phyloP scores from a whole-genome alignment of 2,797 vertebrate genomes.

The Amphiprion clarkii region DNA sequence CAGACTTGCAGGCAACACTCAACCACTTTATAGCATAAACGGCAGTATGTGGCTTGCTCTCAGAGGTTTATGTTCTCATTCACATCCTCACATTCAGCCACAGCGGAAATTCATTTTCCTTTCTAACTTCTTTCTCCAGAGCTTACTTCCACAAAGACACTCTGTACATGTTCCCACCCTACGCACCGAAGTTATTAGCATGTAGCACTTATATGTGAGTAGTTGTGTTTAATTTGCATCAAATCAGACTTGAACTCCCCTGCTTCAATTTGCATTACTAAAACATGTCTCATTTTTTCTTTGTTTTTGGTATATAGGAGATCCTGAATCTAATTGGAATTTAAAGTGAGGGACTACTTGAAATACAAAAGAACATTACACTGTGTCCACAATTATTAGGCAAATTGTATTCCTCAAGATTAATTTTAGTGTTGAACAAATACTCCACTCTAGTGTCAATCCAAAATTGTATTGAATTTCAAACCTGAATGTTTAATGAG shows the following conservation, averaged over 20 bases:
- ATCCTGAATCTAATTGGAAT: conserved; percentile 24
- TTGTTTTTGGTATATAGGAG: conserved; percentile 9
- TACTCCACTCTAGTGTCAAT: too few relatives aligned
- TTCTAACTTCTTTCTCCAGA: conserved; percentile 21
- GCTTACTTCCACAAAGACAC: conserved; percentile 20
- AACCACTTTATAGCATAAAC: conserved; percentile 55
- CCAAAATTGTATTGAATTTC: too few relatives aligned
- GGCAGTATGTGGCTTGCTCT: conserved; percentile 23
- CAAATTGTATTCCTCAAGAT: too few relatives aligned
- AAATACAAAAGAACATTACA: conserved; percentile 36
- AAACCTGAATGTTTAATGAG: too few relatives aligned
- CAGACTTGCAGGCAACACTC: conserved; percentile 59
- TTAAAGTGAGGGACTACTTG: conserved; percentile 34
- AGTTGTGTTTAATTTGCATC: conserved; percentile 48
- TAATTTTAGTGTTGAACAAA: too few relatives aligned
- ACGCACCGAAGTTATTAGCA: conserved; percentile 4
- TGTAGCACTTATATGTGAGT: background rate
- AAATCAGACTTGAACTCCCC: conserved; percentile 33
- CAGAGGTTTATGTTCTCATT: conserved; percentile 56
- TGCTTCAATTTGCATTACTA: conserved; percentile 28
- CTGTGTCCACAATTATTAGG: too few relatives aligned
- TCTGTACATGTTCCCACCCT: conserved; percentile 25
- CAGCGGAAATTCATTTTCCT: conserved; percentile 31
- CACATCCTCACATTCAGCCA: conserved; percentile 33
- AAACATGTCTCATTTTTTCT: conserved; percentile 1